These are phyloP conservation scores for Zeus faber DNA, from an alignment of 2,113 vertebrate species.

Conservation along the genomic window DNA sequence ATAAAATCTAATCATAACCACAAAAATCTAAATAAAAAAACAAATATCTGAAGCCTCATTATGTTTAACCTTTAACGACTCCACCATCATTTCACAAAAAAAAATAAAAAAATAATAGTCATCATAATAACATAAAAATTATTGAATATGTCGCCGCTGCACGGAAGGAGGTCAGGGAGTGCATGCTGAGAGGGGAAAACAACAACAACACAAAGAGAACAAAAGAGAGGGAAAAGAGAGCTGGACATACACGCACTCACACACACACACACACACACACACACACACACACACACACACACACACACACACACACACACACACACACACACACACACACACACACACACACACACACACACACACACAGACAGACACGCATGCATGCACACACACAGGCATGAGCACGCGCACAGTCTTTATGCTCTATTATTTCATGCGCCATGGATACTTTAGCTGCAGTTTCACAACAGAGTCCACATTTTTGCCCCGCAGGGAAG, in stretches of 20 bases:
- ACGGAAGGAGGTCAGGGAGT: too few species aligned
- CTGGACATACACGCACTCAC: not conserved
- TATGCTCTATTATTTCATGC: constrained; percentile 43
- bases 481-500: constrained; percentile 49
- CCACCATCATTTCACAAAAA: too few species aligned
- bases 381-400: constrained; percentile 1
- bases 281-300: constrained; percentile 12
- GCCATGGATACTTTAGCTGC: constrained; percentile 32
- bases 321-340: constrained; percentile 11
- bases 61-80: too few species aligned
- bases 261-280: constrained; percentile 4
- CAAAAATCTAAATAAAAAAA: too few species aligned
- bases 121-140: too few species aligned
- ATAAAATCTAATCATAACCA: too few species aligned
- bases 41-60: too few species aligned
- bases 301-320: not conserved
- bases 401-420: not conserved
- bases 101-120: too few species aligned
- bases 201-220: too few species aligned
- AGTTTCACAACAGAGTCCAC: constrained; percentile 51
- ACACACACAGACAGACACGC: constrained; percentile 6
- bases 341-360: not conserved
- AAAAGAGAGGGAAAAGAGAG: too few species aligned
- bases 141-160: too few species aligned
- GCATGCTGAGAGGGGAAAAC: too few species aligned